Conservation (phyloP, 2,113 vertebrate genomes). For the Acinonyx jubatus region DNA sequence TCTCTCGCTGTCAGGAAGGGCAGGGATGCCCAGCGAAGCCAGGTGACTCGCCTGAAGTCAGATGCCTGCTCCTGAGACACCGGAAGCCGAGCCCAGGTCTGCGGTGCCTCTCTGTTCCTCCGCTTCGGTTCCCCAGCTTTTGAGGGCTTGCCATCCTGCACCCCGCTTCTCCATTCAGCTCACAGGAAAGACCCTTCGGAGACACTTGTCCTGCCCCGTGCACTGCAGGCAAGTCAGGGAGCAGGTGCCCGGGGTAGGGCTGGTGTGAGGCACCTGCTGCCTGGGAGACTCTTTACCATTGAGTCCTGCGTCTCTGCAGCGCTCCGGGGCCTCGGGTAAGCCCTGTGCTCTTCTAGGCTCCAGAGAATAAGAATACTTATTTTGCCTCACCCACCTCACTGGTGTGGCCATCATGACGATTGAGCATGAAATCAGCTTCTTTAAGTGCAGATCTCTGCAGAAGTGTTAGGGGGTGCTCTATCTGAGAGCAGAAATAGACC, state of each 20-base stretch:
- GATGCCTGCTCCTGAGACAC: no score
- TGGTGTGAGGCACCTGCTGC: accelerated
- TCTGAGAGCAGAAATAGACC: background rate
- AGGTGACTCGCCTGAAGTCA: background rate
- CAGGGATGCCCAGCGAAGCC: background rate
- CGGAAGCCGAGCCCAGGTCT: background rate
- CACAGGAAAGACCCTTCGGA: background rate
- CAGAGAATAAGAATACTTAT: background rate
- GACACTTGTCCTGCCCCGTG: no score
- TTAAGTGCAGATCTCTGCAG: background rate
- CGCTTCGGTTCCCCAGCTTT: accelerated
- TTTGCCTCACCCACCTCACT: background rate
- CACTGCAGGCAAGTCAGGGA: background rate
- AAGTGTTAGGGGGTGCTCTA: background rate
- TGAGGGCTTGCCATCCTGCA: background rate
- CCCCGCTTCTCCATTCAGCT: background rate
- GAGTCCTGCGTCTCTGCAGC: background rate
- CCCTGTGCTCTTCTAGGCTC: background rate
- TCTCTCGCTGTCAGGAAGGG: background rate
- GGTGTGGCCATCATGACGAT: background rate
- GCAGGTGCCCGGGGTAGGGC: no score
- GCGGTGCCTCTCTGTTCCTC: background rate
- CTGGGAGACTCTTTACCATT: background rate
- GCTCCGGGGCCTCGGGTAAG: no score
- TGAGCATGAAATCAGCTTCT: background rate